These are phyloP conservation scores for Vulpes lagopus DNA, from an alignment of 2,113 vertebrate genomes.

Conservation along the genomic window DNA sequence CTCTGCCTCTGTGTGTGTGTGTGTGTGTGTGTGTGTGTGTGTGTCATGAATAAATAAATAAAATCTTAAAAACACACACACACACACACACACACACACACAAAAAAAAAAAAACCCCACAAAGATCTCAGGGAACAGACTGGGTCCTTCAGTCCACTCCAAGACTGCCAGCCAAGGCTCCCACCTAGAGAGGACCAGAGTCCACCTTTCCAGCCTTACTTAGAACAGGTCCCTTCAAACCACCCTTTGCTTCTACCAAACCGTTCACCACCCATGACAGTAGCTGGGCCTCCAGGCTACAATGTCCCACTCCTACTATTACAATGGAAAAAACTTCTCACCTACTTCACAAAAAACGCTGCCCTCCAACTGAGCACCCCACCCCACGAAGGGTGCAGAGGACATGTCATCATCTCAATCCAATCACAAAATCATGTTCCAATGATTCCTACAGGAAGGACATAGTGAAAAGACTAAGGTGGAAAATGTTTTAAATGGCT, in stretches of 20 bases:
- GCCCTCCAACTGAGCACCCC: background rate
- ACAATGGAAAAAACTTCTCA: background rate
- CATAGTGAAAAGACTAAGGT: slow-evolving; percentile 50
- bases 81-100: too few species aligned
- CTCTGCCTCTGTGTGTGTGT: too few species aligned
- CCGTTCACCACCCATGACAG: background rate
- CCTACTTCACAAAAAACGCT: background rate
- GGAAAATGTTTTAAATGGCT: slow-evolving; percentile 51
- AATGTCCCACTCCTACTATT: background rate
- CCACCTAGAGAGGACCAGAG: background rate
- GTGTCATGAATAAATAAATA: too few species aligned
- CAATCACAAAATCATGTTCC: slow-evolving; percentile 34
- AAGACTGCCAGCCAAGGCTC: background rate
- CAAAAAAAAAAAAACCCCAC: too few species aligned
- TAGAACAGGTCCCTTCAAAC: slow-evolving; percentile 10
- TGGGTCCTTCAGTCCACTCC: background rate
- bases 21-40: too few species aligned
- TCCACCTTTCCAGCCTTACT: background rate
- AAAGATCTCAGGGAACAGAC: background rate
- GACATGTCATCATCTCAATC: slow-evolving; percentile 1
- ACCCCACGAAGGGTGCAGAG: background rate
- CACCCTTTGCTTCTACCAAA: background rate
- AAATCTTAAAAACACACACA: too few species aligned
- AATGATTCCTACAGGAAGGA: slow-evolving; percentile 48
- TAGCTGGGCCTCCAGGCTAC: background rate